These are phyloP conservation scores for Hydractinia echinata DNA, from an alignment of 30 jellyfish, hydroid and myxozoan genomes.

Conservation along the genomic window DNA sequence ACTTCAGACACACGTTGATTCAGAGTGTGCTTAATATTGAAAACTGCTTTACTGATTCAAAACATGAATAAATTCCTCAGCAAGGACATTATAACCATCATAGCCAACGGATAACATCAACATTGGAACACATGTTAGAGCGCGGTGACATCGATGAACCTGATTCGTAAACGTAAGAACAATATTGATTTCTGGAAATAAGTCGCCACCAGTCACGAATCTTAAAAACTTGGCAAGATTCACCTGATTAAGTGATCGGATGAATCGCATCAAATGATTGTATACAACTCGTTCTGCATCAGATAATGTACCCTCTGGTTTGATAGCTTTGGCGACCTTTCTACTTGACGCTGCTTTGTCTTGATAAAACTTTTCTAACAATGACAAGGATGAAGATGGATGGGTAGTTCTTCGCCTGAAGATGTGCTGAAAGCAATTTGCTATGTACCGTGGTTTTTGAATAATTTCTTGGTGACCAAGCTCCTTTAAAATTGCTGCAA, in stretches of 20 bases:
- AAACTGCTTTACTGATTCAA: too few relatives aligned
- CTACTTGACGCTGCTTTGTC: neutral
- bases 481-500: neutral
- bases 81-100: too few relatives aligned
- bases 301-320: neutral
- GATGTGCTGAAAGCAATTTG: neutral
- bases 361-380: neutral
- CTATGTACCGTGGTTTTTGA: neutral
- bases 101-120: too few relatives aligned
- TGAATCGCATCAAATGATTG: neutral
- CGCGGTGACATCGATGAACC: slow-evolving; percentile 1
- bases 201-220: slow-evolving; percentile 6
- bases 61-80: too few relatives aligned
- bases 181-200: neutral
- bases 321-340: too few relatives aligned
- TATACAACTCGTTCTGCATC: neutral
- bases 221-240: slow-evolving; percentile 1
- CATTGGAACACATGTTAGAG: neutral
- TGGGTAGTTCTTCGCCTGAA: neutral
- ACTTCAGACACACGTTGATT: too few relatives aligned
- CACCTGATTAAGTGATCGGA: neutral
- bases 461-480: neutral
- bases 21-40: too few relatives aligned
- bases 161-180: neutral
- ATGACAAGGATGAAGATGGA: neutral